A percentile compares a stretch with the other conserved stretches of the same genome.
phyloP scores from a whole-genome alignment of 2,113 vertebrate genomes.

The Macrotus californicus region DNA sequence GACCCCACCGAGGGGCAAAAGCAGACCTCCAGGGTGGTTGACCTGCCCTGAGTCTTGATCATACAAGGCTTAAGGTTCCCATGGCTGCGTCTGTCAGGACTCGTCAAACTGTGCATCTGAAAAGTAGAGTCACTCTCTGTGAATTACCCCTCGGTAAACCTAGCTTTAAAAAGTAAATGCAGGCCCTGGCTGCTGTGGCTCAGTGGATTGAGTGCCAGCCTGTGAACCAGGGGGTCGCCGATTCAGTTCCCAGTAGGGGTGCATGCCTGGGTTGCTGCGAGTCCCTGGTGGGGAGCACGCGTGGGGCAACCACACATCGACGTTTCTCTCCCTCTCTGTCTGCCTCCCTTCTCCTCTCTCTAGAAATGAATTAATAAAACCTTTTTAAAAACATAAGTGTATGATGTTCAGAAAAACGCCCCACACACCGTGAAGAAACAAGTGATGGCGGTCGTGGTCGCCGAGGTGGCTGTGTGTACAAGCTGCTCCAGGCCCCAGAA shows the following conservation, averaged over 20 bases:
- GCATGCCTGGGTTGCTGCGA: too few relatives aligned
- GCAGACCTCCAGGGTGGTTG: neutral
- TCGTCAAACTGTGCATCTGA: neutral
- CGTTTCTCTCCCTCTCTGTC: too few relatives aligned
- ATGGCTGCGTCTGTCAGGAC: neutral
- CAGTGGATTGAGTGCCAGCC: too few relatives aligned
- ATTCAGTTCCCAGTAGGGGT: too few relatives aligned
- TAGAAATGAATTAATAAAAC: too few relatives aligned
- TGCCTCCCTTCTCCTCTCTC: too few relatives aligned
- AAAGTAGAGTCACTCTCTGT: neutral
- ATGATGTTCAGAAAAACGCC: neutral
- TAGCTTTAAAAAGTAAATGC: neutral
- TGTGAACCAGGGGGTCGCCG: too few relatives aligned
- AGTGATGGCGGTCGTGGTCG: neutral
- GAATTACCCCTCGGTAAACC: neutral
- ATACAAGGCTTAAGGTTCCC: too few relatives aligned
- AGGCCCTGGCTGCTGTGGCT: too few relatives aligned
- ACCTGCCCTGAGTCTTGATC: neutral
- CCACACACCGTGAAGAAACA: neutral
- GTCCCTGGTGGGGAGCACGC: too few relatives aligned
- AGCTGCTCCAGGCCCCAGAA: neutral
- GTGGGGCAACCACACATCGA: too few relatives aligned
- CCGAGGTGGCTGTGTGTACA: accelerated
- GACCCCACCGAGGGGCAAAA: neutral
- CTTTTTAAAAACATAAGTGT: neutral